Conservation (phyloP, 2,888 invertebrate genomes). For the Clusia tigrina region DNA sequence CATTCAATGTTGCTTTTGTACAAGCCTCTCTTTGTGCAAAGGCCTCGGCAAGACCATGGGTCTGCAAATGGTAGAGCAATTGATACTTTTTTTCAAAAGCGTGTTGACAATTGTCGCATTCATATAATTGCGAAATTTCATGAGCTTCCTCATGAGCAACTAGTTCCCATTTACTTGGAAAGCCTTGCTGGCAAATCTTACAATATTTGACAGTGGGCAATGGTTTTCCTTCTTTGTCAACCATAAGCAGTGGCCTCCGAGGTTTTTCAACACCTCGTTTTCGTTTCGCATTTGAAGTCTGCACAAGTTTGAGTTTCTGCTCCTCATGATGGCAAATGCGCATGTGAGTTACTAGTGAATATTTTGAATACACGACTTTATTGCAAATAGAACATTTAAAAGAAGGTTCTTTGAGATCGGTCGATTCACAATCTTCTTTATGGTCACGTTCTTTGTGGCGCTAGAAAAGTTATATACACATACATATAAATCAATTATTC, state of each 20-base stretch:
- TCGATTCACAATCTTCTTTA: constrained; percentile 29
- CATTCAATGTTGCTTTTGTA: neutral
- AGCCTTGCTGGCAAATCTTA: constrained; percentile 37
- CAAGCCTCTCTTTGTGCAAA: too few relatives aligned
- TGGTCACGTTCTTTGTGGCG: constrained; percentile 38
- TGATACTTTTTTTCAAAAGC: constrained; percentile 38
- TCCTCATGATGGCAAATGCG: constrained; percentile 30
- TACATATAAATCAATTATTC: neutral
- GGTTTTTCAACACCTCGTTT: constrained; percentile 9
- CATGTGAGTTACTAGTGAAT: constrained; percentile 36
- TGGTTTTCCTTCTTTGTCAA: constrained; percentile 1
- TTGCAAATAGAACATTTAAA: constrained; percentile 37
- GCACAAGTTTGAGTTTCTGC: constrained; percentile 8
- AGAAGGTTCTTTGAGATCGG: constrained; percentile 25
- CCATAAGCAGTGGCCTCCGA: neutral
- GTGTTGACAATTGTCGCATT: constrained; percentile 37
- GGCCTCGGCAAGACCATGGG: constrained; percentile 34
- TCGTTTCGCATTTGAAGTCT: neutral
- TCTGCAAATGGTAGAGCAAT: constrained; percentile 37
- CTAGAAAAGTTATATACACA: constrained; percentile 16
- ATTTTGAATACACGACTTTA: constrained; percentile 34
- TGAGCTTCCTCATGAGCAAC: constrained; percentile 34
- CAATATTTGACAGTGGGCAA: constrained; percentile 25
- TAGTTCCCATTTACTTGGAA: constrained; percentile 37
- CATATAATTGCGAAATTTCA: constrained; percentile 31